Evolutionary conservation across 2,888 invertebrate species (phyloP).

Genomic region (Seira sanloemensis): DNA sequence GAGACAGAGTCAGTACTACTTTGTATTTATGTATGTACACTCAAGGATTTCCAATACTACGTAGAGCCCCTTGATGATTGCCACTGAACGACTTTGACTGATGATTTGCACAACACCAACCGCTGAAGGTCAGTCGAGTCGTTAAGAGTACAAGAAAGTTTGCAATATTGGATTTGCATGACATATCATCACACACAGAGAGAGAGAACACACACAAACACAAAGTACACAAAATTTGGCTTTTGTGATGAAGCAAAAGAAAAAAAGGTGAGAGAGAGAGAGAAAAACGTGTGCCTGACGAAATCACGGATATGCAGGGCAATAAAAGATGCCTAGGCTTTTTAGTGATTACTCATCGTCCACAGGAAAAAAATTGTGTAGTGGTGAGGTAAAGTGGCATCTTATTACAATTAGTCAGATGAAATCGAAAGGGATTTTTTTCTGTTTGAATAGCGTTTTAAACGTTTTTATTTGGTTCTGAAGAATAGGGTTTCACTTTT

Average conservation of each 20-base stretch:
- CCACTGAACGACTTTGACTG: conserved; percentile 47
- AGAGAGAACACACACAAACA: background rate
- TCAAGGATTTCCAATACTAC: conserved; percentile 49
- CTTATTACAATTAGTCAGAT: no score
- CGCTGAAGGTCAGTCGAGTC: conserved; percentile 49
- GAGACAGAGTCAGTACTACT: background rate
- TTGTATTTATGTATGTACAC: conserved; percentile 33
- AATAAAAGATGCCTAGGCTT: background rate
- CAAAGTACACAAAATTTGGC: background rate
- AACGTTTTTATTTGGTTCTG: background rate
- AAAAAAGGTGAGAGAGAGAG: no score
- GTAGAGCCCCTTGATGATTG: conserved; percentile 2
- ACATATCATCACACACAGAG: no score
- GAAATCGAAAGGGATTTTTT: no score
- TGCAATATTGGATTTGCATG: background rate
- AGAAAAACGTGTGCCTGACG: background rate
- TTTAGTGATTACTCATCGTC: background rate
- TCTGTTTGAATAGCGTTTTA: no score
- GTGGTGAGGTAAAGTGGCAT: no score
- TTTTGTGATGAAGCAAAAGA: background rate
- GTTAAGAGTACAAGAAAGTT: conserved; percentile 19
- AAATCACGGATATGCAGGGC: background rate
- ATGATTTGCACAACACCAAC: conserved; percentile 47
- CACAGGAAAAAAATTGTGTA: background rate
- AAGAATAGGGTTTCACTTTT: background rate